These are phyloP conservation scores for Margaritifera margaritifera DNA, from an alignment of 2,888 invertebrate species.

Conservation along the genomic window DNA sequence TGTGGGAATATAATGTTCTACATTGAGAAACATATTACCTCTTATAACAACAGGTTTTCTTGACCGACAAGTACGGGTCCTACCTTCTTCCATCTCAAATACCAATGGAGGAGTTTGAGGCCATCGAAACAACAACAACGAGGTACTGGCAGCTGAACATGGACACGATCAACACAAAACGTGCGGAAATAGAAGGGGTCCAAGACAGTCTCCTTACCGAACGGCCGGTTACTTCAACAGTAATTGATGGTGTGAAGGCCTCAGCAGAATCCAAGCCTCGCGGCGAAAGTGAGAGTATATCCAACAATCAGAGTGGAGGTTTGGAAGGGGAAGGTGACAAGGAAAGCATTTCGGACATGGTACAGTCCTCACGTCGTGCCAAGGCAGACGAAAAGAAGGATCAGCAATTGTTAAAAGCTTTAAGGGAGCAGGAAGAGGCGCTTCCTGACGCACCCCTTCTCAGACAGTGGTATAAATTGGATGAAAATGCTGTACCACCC, in stretches of 20 bases:
- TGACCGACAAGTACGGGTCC: constrained; percentile 74
- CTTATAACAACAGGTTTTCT: constrained; percentile 64
- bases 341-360: background rate
- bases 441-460: constrained; percentile 69
- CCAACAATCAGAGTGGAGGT: constrained; percentile 4
- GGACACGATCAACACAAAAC: constrained; percentile 23
- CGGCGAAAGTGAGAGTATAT: background rate
- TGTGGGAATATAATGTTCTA: too few species aligned
- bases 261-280: background rate
- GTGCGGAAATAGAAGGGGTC: constrained; percentile 35
- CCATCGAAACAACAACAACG: constrained; percentile 32
- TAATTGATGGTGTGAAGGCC: background rate
- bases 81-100: constrained; percentile 70
- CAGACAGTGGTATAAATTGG: constrained; percentile 71
- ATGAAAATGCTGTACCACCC: constrained; percentile 67
- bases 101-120: constrained; percentile 71
- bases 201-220: constrained; percentile 9
- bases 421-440: constrained; percentile 48
- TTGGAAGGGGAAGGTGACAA: constrained; percentile 2
- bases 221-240: constrained; percentile 2
- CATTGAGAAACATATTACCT: background rate
- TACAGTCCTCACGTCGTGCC: constrained; percentile 5
- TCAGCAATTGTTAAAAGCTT: constrained; percentile 37
- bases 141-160: constrained; percentile 31
- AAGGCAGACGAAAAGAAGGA: constrained; percentile 34